phyloP scores from a whole-genome alignment of 2,113 vertebrate species.

The Semnornis frantzii region DNA sequence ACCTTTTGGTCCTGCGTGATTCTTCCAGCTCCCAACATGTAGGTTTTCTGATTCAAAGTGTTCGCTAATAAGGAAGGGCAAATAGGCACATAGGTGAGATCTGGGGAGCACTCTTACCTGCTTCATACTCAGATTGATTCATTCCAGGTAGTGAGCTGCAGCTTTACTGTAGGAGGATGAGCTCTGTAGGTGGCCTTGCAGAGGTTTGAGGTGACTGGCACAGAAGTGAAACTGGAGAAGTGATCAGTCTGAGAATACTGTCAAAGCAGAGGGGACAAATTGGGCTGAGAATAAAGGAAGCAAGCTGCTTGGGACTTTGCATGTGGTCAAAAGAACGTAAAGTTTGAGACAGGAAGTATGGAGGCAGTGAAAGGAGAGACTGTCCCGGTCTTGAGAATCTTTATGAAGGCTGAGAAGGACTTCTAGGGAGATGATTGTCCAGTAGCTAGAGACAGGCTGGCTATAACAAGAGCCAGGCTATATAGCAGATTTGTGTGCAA shows the following conservation, averaged over 20 bases:
- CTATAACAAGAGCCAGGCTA: not conserved
- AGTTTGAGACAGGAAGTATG: not conserved
- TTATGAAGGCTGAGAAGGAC: not conserved
- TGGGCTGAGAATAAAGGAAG: not conserved
- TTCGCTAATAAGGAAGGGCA: not conserved
- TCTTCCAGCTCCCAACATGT: not conserved
- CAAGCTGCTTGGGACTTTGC: not conserved
- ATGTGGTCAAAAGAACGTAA: not conserved
- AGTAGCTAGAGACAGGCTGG: not conserved
- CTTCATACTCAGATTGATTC: not conserved
- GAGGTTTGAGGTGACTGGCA: not conserved
- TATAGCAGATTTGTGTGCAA: not conserved
- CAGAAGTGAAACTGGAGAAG: not conserved
- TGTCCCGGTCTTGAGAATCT: not conserved
- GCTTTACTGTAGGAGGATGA: not conserved
- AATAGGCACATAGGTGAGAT: not conserved
- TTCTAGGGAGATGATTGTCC: not conserved
- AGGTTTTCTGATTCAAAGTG: not conserved
- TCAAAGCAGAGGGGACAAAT: not conserved
- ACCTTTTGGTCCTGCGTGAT: not conserved
- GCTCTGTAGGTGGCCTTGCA: not conserved
- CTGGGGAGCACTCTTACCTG: rapidly evolving
- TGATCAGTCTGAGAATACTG: not conserved
- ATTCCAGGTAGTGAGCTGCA: not conserved
- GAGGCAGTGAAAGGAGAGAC: not conserved